A percentile compares a stretch with the other conserved stretches of the same genome.
These are phyloP conservation scores for Drymodes brunneopygia DNA, from an alignment of 2,113 vertebrate genomes.

Conservation along the genomic window DNA sequence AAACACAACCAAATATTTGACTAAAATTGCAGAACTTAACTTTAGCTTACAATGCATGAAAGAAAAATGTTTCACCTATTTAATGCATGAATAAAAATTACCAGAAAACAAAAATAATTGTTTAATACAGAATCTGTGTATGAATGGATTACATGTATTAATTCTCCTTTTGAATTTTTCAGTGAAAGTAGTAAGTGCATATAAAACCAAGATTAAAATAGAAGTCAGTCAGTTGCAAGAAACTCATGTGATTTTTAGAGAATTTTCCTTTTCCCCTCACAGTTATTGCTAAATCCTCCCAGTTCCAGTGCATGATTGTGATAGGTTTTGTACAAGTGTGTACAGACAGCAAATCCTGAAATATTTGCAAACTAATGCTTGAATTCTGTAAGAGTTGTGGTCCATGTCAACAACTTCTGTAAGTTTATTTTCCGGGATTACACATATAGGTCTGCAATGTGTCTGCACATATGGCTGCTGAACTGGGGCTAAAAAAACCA, in stretches of 20 bases:
- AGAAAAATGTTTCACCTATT: background rate
- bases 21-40: background rate
- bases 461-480: background rate
- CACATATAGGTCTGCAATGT: background rate
- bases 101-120: background rate
- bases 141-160: background rate
- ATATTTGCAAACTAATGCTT: background rate
- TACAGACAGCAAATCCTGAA: background rate
- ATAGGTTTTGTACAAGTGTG: background rate
- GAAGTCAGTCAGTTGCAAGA: background rate
- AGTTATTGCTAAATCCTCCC: background rate
- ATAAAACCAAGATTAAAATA: background rate
- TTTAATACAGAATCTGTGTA: background rate
- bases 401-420: background rate
- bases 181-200: background rate
- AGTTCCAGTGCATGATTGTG: background rate
- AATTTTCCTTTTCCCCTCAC: background rate
- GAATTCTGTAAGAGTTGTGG: background rate
- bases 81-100: background rate
- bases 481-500: background rate
- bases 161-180: background rate
- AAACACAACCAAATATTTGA: background rate
- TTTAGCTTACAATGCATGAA: background rate
- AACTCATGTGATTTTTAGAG: accelerated
- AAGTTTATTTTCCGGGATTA: background rate